Base-by-base conservation (phyloP, 2,797 vertebrate species). In the Discoglossus pictus region DNA sequence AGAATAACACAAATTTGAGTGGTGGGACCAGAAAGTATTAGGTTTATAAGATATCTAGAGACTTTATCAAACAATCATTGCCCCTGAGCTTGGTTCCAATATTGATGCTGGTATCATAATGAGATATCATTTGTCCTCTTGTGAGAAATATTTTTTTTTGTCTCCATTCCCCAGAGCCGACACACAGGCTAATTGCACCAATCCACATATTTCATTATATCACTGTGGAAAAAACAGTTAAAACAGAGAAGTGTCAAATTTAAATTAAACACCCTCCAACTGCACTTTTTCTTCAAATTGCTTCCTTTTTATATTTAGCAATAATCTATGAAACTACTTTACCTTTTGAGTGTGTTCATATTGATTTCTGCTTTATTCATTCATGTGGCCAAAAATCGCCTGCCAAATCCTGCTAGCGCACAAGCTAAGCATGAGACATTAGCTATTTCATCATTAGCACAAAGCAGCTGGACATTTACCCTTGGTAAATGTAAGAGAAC, bases 381-480 rank as follows among this genome's bases (percentile, higher is more conserved):
- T 66, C 35, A n/a, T 43, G 24, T 70, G 68, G 51, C 50, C 50
- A 62, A 56, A 47, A 7, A 21, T 23, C n/a, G 36, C 52, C 68
- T 63, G 60, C 68, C 68, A 70, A 63, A 51, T 63, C 36, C 43
- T 56, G 60, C 68, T 55, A 31, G 9, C 21, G 18, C 23, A 50
- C 35, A 17, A 40, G 35, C 68, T 40, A 63, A 70, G 51, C 16
- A 40, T 47, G 10, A 59, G 54, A 51, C 54, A 67, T 56, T 39
- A 43, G 60, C 43, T 35, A 40, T 62, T 63, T 63, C 44, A 58
- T 56, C 60, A 35, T 58, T 56, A 70, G 36, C 60, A 35, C 23
- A 21, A 34, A 51, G 63, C 68, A 70, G 68, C 68, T 63, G 52
- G 68, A 17, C 59, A 56, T 61, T 70, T 62, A 63, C 67, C 59